These are phyloP conservation scores for Apocrypta bakeri DNA, from an alignment of 1,140 invertebrate species.

Conservation along the genomic window DNA sequence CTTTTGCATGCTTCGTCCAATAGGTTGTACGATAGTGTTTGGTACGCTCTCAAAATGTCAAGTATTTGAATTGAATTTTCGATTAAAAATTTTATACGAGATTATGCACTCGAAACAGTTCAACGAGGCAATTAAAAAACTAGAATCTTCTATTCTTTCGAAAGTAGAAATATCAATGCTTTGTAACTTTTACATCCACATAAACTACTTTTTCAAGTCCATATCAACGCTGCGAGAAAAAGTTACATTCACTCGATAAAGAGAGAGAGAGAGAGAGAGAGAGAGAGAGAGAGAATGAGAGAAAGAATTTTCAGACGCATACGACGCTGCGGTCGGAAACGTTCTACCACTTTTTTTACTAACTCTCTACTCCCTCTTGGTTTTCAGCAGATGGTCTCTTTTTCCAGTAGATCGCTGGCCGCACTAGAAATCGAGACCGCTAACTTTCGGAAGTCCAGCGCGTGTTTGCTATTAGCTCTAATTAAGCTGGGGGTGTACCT, in stretches of 20 bases:
- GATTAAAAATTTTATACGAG: no score
- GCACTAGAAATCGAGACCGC: background rate
- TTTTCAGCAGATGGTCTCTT: constrained; percentile 2
- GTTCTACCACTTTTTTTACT: background rate
- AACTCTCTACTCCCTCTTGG: no score
- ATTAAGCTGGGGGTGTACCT: background rate
- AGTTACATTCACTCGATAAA: background rate
- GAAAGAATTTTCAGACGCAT: background rate
- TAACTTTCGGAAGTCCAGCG: constrained; percentile 19
- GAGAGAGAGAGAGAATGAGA: no score
- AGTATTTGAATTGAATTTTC: no score
- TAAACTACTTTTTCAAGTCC: background rate
- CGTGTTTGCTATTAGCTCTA: constrained; percentile 7
- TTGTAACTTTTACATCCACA: no score
- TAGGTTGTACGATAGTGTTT: no score
- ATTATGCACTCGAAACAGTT: no score
- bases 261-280: background rate
- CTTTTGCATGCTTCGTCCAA: no score
- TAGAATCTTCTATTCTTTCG: background rate
- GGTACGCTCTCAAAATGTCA: no score
- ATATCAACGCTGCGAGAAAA: background rate
- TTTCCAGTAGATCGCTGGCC: background rate
- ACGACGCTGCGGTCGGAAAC: constrained; percentile 2
- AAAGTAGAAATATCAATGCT: background rate
- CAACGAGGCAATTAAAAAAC: no score